Percentiles rank a stretch among this genome's conserved stretches.
Evolutionary conservation across 2,113 vertebrate species (phyloP).

Genomic region (Neomonachus schauinslandi): DNA sequence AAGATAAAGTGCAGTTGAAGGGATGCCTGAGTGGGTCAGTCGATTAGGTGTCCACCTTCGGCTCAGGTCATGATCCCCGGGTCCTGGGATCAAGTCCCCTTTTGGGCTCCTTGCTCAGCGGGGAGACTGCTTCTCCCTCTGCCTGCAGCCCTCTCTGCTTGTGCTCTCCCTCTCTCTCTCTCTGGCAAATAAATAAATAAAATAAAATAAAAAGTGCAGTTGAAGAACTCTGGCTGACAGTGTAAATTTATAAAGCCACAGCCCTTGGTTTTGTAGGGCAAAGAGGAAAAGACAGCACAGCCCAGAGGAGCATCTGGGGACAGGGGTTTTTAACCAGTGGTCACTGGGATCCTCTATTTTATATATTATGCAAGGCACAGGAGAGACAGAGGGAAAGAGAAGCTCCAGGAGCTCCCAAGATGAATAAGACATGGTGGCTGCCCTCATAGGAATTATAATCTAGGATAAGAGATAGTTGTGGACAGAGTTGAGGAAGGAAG

Average conservation of each 20-base stretch:
- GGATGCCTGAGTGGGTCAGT: no score
- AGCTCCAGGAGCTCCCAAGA: background rate
- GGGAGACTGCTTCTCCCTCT: no score
- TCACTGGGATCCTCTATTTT: background rate
- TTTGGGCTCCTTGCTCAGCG: no score
- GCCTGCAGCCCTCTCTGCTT: no score
- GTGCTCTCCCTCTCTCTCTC: no score
- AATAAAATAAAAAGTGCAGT: background rate
- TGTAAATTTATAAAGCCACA: background rate
- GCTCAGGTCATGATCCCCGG: no score
- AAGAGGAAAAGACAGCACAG: background rate
- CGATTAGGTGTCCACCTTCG: no score
- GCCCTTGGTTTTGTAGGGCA: background rate
- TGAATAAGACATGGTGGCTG: background rate
- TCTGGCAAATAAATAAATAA: no score
- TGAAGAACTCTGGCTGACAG: background rate
- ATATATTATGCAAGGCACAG: background rate
- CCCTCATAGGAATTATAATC: background rate
- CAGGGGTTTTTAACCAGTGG: background rate
- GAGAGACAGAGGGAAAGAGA: background rate
- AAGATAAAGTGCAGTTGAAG: conserved; percentile 35
- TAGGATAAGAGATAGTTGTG: background rate
- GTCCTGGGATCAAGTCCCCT: no score
- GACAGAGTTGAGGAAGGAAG: background rate
- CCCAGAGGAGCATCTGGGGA: background rate